Percentiles rank a stretch among this genome's conserved stretches.
Conservation (phyloP, 2,113 vertebrate genomes). For the Microcebus lehilahytsara region DNA sequence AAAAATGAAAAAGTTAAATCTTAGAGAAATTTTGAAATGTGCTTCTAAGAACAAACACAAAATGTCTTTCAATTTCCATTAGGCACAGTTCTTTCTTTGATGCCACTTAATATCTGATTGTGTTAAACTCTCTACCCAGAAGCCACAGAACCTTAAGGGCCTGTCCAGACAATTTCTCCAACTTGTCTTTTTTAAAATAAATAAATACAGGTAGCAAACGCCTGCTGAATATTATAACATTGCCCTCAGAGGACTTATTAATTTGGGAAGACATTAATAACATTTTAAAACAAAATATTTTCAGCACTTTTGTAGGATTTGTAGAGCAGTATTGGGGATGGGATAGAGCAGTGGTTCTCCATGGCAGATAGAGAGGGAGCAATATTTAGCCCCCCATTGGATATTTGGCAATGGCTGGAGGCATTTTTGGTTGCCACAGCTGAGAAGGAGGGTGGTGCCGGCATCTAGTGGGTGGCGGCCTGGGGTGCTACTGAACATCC, state of each 20-base stretch:
- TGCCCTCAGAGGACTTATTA: neutral
- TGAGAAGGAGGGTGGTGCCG: neutral
- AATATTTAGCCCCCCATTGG: neutral
- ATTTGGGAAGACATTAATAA: neutral
- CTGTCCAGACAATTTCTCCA: neutral
- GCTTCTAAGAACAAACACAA: neutral
- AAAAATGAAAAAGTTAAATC: neutral
- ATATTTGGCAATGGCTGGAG: neutral
- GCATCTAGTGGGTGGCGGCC: neutral
- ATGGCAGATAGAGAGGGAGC: rapidly evolving
- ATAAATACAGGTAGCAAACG: neutral
- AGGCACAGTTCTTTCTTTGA: neutral
- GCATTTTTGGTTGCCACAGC: neutral
- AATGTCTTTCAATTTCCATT: neutral
- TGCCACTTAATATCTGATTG: neutral
- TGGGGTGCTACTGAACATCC: neutral
- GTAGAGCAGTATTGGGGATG: neutral
- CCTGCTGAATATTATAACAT: neutral
- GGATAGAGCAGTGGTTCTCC: neutral
- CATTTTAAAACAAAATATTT: neutral
- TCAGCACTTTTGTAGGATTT: neutral
- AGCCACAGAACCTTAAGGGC: neutral
- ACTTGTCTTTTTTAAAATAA: neutral
- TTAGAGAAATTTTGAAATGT: neutral
- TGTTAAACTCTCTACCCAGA: neutral